Evolutionary conservation across 2,797 vertebrate species (phyloP).

Genomic region (Pyrocephalus nanus): DNA sequence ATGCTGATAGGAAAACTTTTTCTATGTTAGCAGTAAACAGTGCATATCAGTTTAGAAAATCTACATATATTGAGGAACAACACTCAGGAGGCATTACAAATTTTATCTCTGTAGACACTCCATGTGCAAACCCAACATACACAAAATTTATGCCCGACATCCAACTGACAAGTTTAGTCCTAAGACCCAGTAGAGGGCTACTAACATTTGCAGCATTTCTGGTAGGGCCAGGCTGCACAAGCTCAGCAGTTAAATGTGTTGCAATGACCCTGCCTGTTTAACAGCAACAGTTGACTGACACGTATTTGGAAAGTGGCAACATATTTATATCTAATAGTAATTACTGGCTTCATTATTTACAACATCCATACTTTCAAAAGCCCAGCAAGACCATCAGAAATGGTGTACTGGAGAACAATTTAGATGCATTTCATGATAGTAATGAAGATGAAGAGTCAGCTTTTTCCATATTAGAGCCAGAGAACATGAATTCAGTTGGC

Average conservation of each 20-base stretch:
- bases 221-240: conserved; percentile 27
- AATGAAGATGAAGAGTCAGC: neutral
- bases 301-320: neutral
- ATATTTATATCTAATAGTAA: neutral
- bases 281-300: neutral
- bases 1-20: neutral
- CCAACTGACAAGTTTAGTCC: neutral
- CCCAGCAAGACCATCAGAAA: neutral
- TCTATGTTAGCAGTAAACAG: neutral
- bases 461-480: neutral
- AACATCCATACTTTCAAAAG: conserved; percentile 4
- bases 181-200: neutral
- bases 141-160: neutral
- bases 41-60: conserved; percentile 18
- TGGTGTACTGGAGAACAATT: neutral
- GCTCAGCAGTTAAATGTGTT: neutral
- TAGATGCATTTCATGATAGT: neutral
- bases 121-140: neutral
- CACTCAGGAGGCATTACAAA: neutral
- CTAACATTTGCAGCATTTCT: neutral
- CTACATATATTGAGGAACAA: neutral
- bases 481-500: neutral
- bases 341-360: conserved; percentile 27
- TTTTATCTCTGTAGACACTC: neutral
- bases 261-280: neutral